Base-by-base conservation (phyloP, 2,888 invertebrate species). In the Celastrina argiolus region DNA sequence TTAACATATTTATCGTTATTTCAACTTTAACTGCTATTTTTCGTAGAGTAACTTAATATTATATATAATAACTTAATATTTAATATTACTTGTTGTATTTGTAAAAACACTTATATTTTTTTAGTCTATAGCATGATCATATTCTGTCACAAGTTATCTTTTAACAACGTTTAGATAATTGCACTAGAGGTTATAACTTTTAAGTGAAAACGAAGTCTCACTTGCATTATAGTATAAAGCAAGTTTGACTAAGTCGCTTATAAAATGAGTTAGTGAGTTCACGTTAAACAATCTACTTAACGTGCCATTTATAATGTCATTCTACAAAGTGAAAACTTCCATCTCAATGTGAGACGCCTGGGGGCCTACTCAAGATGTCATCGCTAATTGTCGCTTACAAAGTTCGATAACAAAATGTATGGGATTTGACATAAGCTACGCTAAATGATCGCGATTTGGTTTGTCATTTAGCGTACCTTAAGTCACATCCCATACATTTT, bases 251-350 rank as follows among this genome's bases (percentile, higher is more conserved):
- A 83, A 86, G 83, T 77, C 79, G 80, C 82, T 87, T 83, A 83
- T 81, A 78, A 78, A 87, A 86, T 85, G 86, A 87, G 84, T 85
- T 82, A 76, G 75, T 77, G 81, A 87, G 82, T 85, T 84, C 82
- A 82, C 84, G 85, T 82, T 78, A 79, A 84, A 83, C 82, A 85
- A 85, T 85, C 84, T 82, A 81, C 84, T 85, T 85, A 83, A 85
- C 84, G 82, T 87, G 86, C 69, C 77, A 78, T 77, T 84, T 80
- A 83, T 87, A 86, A 87, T 87, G 83, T 83, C 82, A 82, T 87
- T 84, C 81, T 78, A 77, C 76, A 72, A 75, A 80, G 82, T 80
- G 75, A 75, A 77, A 85, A 84, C 77, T 84, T 81, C 69, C 69
- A 74, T 74, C 75, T 75, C 73, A 76, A 78, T 78, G 74, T 74